Conservation (phyloP, 2,888 invertebrate species). For the Trichopria drosophilae region DNA sequence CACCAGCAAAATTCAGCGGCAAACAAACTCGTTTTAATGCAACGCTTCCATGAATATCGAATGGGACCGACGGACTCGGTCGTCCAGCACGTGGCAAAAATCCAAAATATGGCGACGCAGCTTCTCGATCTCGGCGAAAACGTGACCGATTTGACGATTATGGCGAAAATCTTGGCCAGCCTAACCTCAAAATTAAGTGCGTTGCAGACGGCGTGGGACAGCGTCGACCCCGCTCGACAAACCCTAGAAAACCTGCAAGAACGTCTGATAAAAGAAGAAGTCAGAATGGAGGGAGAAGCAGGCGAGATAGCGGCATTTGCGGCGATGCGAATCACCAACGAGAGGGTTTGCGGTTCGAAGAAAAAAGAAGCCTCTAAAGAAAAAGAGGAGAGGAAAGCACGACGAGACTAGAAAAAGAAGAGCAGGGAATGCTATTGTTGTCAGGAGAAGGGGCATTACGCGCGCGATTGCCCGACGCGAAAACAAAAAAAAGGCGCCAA, state of each 20-base stretch:
- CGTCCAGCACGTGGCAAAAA: slow-evolving; percentile 29
- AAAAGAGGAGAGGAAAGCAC: not conserved
- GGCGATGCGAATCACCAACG: not conserved
- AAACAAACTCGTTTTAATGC: slow-evolving; percentile 29
- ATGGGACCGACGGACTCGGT: slow-evolving; percentile 30
- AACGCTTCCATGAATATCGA: slow-evolving; percentile 27
- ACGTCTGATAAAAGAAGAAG: slow-evolving; percentile 33
- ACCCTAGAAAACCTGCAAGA: slow-evolving; percentile 31
- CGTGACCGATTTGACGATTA: slow-evolving; percentile 30
- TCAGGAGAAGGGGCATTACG: slow-evolving; percentile 26
- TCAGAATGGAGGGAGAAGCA: slow-evolving; percentile 1
- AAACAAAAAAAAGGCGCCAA: not conserved
- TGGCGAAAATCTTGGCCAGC: slow-evolving; percentile 40
- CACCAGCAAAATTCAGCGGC: slow-evolving; percentile 35
- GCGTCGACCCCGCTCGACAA: slow-evolving; percentile 23
- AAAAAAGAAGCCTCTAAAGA: slow-evolving; percentile 8
- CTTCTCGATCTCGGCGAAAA: slow-evolving; percentile 36
- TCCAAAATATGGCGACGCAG: slow-evolving; percentile 35
- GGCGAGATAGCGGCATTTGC: not conserved
- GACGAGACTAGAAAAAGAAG: slow-evolving; percentile 7
- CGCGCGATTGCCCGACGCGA: slow-evolving; percentile 14
- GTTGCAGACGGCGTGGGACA: slow-evolving; percentile 39
- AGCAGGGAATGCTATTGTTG: slow-evolving; percentile 28
- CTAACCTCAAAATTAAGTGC: slow-evolving; percentile 36
- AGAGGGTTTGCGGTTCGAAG: not conserved